Evolutionary conservation across 2,797 vertebrate genomes (phyloP), one percentile per base, ranked within the genome.

Genomic region (Diplodus puntazzo): DNA sequence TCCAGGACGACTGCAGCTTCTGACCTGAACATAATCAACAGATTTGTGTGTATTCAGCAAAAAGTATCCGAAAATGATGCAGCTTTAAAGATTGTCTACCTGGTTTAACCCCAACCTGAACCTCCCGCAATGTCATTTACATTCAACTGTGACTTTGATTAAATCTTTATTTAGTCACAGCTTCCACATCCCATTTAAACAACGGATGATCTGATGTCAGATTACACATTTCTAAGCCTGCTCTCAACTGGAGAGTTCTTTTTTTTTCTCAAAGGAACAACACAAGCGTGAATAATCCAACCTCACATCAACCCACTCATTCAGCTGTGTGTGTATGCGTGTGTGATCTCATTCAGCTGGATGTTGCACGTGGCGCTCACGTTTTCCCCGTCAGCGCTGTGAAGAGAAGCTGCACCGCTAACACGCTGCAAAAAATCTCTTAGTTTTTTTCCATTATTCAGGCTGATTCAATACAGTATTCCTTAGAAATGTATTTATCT

Each of bases 211-310:
- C 25, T 48, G 0, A 16, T 14, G 65, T 69, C 58, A 23, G 43
- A 68, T 45, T 30, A 11, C n/a, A 68, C 23, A 53, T 69, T 23
- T 42, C 23, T 30, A 20, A 69, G 43, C 23, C 20, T n/a, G 25
- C 20, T 48, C 49, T 52, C 34, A 42, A 23, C 43, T 8, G 48
- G 8, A 73, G 59, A 7, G 16, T 7, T 34, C 7, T 34, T 34
- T 23, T 50, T 77, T 70, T 74, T 82, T 49, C 69, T 87, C 67
- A 83, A 83, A 79, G 82, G 75, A 85, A 69, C 55, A 55, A 80
- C 76, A 74, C 23, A 55, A 80, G 86, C 74, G 20, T 85, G 48
- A 87, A 79, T 81, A 83, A 88, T 79, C 57, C n/a, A 45, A 80
- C 80, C 82, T 81, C 69, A 64, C 17, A 4, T 48, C 66, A 82